These are phyloP conservation scores for Ranitomeya variabilis DNA, from an alignment of 2,113 vertebrate genomes.

Conservation along the genomic window DNA sequence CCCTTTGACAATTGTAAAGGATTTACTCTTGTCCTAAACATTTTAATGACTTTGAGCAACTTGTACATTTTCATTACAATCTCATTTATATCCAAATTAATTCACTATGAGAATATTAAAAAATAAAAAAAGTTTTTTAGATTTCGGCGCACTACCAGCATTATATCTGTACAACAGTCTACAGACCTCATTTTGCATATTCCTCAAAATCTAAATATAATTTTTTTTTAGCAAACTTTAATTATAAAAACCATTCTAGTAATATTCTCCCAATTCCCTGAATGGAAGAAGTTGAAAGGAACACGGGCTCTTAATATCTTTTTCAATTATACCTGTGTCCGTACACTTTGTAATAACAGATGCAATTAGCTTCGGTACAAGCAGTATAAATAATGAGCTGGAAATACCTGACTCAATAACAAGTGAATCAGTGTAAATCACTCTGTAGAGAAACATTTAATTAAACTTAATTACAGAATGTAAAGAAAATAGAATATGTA, in stretches of 20 bases:
- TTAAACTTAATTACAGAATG: background rate
- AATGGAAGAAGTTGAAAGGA: background rate
- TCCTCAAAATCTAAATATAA: background rate
- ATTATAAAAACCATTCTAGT: conserved; percentile 1
- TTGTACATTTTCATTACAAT: no score
- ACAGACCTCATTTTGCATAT: background rate
- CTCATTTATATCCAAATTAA: no score
- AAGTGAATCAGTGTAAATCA: background rate
- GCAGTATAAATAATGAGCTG: background rate
- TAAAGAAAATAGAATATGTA: background rate
- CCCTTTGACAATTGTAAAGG: background rate
- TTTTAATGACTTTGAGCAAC: no score
- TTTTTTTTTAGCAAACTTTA: background rate
- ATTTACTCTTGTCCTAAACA: background rate
- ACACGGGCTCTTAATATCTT: background rate
- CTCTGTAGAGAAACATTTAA: background rate
- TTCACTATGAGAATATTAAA: no score
- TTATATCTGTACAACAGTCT: background rate
- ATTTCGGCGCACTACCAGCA: background rate
- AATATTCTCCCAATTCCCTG: background rate
- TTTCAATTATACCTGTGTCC: background rate
- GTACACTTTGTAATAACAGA: conserved; percentile 2
- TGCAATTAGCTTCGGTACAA: conserved; percentile 4
- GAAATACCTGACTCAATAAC: background rate
- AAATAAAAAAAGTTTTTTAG: no score